A percentile compares a stretch with the other conserved stretches of the same genome.
Evolutionary conservation across 1,140 invertebrate genomes (phyloP).

Genomic region (Ceratoteleas bidentatus): DNA sequence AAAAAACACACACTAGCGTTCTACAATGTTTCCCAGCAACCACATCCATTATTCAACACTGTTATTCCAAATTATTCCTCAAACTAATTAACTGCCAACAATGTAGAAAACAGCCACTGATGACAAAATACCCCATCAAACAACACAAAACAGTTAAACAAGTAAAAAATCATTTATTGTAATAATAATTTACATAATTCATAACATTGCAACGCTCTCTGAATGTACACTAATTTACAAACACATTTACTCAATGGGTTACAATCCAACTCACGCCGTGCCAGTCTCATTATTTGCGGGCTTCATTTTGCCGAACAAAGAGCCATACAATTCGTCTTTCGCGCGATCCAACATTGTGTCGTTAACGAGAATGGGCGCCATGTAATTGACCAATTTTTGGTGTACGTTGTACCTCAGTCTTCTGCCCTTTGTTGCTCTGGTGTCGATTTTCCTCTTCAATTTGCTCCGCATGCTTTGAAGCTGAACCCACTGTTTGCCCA

Average conservation of each 20-base stretch:
- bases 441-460: slow-evolving; percentile 95
- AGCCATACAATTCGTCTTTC: slow-evolving; percentile 90
- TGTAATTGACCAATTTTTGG: slow-evolving; percentile 95
- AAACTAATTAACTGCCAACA: too few relatives aligned
- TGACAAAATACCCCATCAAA: background rate
- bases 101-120: too few relatives aligned
- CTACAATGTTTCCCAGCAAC: too few relatives aligned
- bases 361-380: slow-evolving; percentile 89
- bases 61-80: too few relatives aligned
- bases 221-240: background rate
- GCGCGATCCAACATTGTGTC: slow-evolving; percentile 88
- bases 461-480: slow-evolving; percentile 94
- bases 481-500: slow-evolving; percentile 93
- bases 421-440: slow-evolving; percentile 94
- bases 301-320: slow-evolving; percentile 88
- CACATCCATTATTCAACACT: too few relatives aligned
- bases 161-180: background rate
- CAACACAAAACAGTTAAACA: background rate
- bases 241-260: background rate
- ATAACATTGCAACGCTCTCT: too few relatives aligned
- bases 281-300: slow-evolving; percentile 6
- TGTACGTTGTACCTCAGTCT: slow-evolving; percentile 95
- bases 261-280: background rate
- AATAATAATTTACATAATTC: too few relatives aligned
- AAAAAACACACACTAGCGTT: too few relatives aligned